A percentile compares a stretch with the other conserved stretches of the same genome.
Conservation (phyloP, 2,113 vertebrate genomes). For the Apus apus region DNA sequence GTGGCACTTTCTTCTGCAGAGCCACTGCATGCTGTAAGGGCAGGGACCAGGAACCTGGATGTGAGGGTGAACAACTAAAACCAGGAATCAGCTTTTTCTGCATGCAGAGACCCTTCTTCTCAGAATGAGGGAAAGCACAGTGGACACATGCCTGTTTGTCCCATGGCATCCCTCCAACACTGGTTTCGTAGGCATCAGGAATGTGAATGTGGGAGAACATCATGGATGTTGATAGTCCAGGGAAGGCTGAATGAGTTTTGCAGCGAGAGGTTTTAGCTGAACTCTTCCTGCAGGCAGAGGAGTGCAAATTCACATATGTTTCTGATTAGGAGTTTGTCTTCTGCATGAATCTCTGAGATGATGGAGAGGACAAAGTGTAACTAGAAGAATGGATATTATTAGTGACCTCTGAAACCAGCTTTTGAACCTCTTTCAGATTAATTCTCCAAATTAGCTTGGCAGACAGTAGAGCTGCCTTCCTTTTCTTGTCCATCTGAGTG, state of each 20-base stretch:
- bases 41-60: not conserved
- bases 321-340: not conserved
- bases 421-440: not conserved
- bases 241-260: not conserved
- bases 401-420: not conserved
- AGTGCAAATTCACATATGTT: not conserved
- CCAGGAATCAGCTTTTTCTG: not conserved
- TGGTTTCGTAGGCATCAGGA: not conserved
- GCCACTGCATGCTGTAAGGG: not conserved
- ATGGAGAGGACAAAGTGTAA: not conserved
- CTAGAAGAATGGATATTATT: not conserved
- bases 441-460: not conserved
- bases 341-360: not conserved
- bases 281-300: not conserved
- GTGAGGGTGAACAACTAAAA: not conserved
- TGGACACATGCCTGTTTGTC: not conserved
- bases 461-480: not conserved
- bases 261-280: not conserved
- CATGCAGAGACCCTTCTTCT: not conserved
- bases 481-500: not conserved
- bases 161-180: not conserved
- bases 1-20: not conserved
- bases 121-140: not conserved
- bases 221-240: not conserved
- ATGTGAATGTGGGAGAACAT: not conserved